Conservation (phyloP, 2,113 vertebrate genomes). For the Phrynocephalus versicolor region DNA sequence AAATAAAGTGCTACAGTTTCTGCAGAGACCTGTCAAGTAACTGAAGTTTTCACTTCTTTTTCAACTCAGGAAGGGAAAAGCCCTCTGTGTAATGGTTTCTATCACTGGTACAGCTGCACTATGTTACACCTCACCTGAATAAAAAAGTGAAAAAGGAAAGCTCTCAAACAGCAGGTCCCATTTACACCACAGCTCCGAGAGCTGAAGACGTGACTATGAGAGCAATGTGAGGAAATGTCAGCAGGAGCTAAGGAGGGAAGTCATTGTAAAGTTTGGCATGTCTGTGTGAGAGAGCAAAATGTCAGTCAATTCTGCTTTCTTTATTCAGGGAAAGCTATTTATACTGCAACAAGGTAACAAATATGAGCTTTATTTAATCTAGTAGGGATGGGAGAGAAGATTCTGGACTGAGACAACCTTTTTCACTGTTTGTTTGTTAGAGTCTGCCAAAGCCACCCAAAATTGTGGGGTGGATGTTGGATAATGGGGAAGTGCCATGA, state of each 20-base stretch:
- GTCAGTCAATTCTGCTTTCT: neutral
- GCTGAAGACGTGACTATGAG: constrained; percentile 17
- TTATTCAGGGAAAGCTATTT: constrained; percentile 26
- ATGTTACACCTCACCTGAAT: constrained; percentile 45
- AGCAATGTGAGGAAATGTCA: constrained; percentile 32
- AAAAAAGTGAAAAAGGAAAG: constrained; percentile 36
- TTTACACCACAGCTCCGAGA: constrained; percentile 35
- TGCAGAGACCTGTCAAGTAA: constrained; percentile 24
- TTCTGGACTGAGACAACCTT: constrained; percentile 13
- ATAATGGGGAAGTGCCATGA: constrained; percentile 57
- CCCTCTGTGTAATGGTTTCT: constrained; percentile 30
- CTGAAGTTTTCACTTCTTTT: constrained; percentile 41
- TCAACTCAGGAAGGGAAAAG: constrained; percentile 27
- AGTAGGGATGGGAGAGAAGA: fast-evolving
- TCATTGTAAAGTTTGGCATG: constrained; percentile 6
- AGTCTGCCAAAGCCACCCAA: constrained; percentile 28
- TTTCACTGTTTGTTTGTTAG: constrained; percentile 36
- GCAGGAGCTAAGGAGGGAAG: constrained; percentile 8
- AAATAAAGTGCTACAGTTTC: constrained; percentile 17
- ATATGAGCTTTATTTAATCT: neutral
- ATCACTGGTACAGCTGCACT: constrained; percentile 34
- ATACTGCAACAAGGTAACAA: constrained; percentile 23
- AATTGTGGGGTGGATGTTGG: constrained; percentile 4
- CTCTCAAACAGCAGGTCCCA: constrained; percentile 34
- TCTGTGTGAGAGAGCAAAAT: constrained; percentile 5